A percentile compares a stretch with the other conserved stretches of the same genome.
phyloP scores from a whole-genome alignment of 2,888 invertebrate species.

The Heliothis peltigera region DNA sequence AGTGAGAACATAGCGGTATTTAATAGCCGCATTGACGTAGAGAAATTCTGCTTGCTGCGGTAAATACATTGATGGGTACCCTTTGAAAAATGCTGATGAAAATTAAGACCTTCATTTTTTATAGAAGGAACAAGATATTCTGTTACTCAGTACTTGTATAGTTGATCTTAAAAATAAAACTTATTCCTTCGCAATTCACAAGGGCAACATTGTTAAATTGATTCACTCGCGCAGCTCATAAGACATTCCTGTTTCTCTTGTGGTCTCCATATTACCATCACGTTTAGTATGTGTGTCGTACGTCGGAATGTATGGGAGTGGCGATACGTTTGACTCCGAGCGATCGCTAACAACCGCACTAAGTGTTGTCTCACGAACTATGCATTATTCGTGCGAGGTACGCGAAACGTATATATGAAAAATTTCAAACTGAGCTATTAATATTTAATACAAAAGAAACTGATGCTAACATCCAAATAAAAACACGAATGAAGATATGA shows the following conservation, averaged over 20 bases:
- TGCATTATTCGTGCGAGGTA: slow-evolving; percentile 23
- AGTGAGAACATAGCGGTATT: not conserved
- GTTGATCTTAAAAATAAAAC: not conserved
- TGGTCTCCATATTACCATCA: slow-evolving; percentile 37
- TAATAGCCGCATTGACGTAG: not conserved
- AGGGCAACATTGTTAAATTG: slow-evolving; percentile 2
- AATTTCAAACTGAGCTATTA: slow-evolving; percentile 18
- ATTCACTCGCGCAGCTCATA: slow-evolving; percentile 5
- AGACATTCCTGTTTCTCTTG: slow-evolving; percentile 24
- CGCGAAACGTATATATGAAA: slow-evolving; percentile 32
- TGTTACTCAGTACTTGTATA: too few relatives aligned
- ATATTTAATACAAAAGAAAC: not conserved
- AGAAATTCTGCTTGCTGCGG: not conserved
- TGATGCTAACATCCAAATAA: not conserved
- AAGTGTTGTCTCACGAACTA: slow-evolving; percentile 50
- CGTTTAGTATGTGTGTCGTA: slow-evolving; percentile 72
- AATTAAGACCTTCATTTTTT: too few relatives aligned
- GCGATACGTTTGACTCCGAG: slow-evolving; percentile 47
- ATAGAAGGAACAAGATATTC: too few relatives aligned
- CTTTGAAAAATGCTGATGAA: too few relatives aligned
- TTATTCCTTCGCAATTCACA: not conserved
- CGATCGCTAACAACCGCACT: slow-evolving; percentile 49
- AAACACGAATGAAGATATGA: not conserved
- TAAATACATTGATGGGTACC: not conserved
- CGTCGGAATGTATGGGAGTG: slow-evolving; percentile 82